Conservation (phyloP, 2,797 vertebrate genomes). For the Epinephelus awoara region DNA sequence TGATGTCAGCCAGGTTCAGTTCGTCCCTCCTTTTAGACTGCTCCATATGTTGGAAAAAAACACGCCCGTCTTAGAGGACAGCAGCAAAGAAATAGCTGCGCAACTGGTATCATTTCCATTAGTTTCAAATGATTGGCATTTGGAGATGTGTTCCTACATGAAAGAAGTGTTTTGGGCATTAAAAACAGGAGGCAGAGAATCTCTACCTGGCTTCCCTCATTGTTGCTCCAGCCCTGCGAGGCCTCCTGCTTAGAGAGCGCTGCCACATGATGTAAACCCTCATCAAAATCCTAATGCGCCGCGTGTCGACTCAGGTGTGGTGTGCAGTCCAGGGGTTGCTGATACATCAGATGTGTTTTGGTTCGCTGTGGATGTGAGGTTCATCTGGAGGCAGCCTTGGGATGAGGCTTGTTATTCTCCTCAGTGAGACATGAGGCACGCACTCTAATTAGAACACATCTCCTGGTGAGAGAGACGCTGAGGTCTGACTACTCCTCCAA, state of each 20-base stretch:
- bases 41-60: neutral
- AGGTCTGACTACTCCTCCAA: constrained; percentile 67
- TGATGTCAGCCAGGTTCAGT: constrained; percentile 18
- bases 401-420: constrained; percentile 79
- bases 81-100: neutral
- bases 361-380: constrained; percentile 56
- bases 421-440: constrained; percentile 65
- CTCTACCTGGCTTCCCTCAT: neutral
- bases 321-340: constrained; percentile 57
- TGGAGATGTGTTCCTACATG: constrained; percentile 14
- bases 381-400: constrained; percentile 65
- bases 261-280: constrained; percentile 23
- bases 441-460: constrained; percentile 82
- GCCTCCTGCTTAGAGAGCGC: constrained; percentile 14
- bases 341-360: constrained; percentile 64
- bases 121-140: neutral
- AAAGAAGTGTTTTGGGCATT: neutral
- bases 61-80: neutral
- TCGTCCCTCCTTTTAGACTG: constrained; percentile 6
- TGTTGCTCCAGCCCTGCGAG: constrained; percentile 27
- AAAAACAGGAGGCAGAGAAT: neutral
- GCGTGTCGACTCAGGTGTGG: constrained; percentile 62
- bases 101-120: neutral
- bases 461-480: constrained; percentile 75
- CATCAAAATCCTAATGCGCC: constrained; percentile 45